Conservation (phyloP, 2,888 invertebrate genomes). For the Bugula neritina region DNA sequence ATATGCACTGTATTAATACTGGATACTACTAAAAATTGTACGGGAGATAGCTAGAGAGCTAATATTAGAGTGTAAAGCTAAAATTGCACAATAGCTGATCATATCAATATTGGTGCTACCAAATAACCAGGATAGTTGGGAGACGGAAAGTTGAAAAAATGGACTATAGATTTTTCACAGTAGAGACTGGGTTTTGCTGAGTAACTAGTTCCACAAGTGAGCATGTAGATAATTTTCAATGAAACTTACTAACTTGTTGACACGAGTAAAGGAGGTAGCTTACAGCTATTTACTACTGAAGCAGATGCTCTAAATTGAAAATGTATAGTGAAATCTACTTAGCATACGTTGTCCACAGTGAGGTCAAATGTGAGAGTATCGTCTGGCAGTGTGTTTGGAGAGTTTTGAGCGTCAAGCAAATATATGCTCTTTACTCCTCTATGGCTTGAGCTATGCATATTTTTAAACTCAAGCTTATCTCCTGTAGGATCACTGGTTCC, state of each 20-base stretch:
- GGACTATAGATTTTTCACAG: neutral
- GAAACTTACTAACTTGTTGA: no score
- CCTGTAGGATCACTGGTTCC: neutral
- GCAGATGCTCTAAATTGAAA: no score
- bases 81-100: neutral
- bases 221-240: no score
- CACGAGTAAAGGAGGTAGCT: no score
- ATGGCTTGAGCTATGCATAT: neutral
- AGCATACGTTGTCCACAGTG: neutral
- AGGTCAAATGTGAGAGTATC: neutral
- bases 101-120: no score
- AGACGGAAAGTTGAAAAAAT: neutral
- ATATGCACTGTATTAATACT: neutral
- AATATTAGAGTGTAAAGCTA: neutral
- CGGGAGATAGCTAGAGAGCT: neutral
- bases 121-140: neutral
- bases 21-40: neutral
- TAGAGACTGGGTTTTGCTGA: no score
- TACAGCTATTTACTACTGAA: no score
- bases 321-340: no score
- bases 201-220: no score
- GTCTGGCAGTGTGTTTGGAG: neutral
- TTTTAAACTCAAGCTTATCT: neutral
- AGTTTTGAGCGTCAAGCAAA: neutral
- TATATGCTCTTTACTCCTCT: slow-evolving; percentile 8